Evolutionary conservation across 2,113 vertebrate species (phyloP), one percentile per base, ranked within the genome.

Genomic region (Fregata magnificens): DNA sequence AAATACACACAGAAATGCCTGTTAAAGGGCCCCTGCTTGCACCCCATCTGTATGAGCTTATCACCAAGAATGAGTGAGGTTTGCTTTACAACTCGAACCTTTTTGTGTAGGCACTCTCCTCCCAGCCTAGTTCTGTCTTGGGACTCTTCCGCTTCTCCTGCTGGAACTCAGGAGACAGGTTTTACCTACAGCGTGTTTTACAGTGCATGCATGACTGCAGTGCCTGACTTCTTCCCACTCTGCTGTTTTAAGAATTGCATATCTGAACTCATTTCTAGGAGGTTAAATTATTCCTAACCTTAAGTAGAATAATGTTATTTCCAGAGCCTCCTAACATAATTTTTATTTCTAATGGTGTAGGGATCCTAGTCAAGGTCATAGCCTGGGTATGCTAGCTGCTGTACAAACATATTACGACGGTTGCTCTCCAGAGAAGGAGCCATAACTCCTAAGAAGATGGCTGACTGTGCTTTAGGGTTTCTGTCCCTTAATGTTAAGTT

Each of bases 301-400:
- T 55, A 82, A 84, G 61, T 8, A 86, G 87, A 96, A 79, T 82
- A 66, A 88, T 67, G 52, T 73, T 90, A 80, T 96, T 97, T 95
- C 74, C 77, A 84, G n/a, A 13, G 1, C 66, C 34, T 69, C 49
- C 63, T 93, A 82, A 61, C 55, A 36, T 82, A 40, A 50, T 87
- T 92, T 88, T 86, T 94, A 84, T 91, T 95, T 81, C 82, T 90
- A 69, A 76, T 31, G 29, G 59, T 20, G 21, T 67, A 69, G 78
- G 59, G 50, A 88, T 77, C 63, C 52, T 67, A 83, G 72, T 84
- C 40, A 29, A 82, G 93, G 91, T 89, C 82, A 62, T 42, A 90
- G 53, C 34, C 56, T 53, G 69, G 49, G 26, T 65, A 13, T 34
- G 32, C 45, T 71, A 53, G 55, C 47, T 94, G 82, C 78, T 73